phyloP scores from a whole-genome alignment of 2,888 invertebrate species.

The Cartodere bifasciata region DNA sequence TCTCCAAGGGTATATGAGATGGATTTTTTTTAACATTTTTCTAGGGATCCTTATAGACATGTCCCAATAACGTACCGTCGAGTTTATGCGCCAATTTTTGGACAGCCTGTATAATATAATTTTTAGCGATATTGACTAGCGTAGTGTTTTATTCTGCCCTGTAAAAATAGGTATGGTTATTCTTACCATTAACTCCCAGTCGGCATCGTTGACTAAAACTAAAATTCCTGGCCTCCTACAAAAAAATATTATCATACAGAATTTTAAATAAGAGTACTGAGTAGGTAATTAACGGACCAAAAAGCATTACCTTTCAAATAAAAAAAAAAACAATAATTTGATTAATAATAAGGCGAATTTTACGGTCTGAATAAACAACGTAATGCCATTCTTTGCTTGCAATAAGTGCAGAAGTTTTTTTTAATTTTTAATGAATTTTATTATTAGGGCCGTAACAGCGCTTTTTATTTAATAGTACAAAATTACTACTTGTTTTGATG shows the following conservation, averaged over 20 bases:
- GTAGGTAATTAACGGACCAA: slow-evolving; percentile 3
- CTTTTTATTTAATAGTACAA: not conserved
- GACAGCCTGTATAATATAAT: too few relatives aligned
- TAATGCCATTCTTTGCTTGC: too few relatives aligned
- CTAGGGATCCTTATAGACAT: too few relatives aligned
- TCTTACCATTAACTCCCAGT: slow-evolving; percentile 81
- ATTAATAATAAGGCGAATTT: too few relatives aligned
- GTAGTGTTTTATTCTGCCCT: not conserved
- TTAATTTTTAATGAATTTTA: slow-evolving; percentile 5
- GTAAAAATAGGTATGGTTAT: not conserved
- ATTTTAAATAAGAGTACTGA: slow-evolving; percentile 5
- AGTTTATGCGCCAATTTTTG: too few relatives aligned
- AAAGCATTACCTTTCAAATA: slow-evolving; percentile 6
- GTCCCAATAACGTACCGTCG: too few relatives aligned
- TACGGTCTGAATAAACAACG: too few relatives aligned
- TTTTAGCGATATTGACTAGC: slow-evolving; percentile 1
- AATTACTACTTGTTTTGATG: too few relatives aligned
- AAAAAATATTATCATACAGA: slow-evolving; percentile 26
- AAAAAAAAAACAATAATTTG: too few relatives aligned
- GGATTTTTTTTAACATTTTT: too few relatives aligned
- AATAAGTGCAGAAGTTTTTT: slow-evolving; percentile 3
- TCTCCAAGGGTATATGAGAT: too few relatives aligned
- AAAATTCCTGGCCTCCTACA: slow-evolving; percentile 76
- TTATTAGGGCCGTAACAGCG: not conserved
- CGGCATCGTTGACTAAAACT: slow-evolving; percentile 86